These are phyloP conservation scores for Metacarcinus magister DNA, from an alignment of 2,888 invertebrate species.

Conservation along the genomic window DNA sequence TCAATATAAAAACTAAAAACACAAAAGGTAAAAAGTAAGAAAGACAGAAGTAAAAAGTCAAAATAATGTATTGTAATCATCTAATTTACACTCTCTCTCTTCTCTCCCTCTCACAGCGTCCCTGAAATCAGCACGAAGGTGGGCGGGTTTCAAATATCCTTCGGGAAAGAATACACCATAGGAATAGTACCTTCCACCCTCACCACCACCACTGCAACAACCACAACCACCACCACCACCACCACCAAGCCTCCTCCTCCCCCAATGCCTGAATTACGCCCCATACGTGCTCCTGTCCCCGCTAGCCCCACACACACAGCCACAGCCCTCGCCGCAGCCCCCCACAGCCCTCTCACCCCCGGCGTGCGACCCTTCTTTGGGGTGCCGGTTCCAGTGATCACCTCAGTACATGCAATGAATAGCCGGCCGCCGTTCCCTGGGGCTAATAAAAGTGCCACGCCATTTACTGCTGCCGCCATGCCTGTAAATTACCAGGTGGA, in stretches of 20 bases:
- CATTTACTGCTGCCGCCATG: background rate
- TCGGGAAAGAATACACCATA: background rate
- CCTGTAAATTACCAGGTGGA: slow-evolving; percentile 56
- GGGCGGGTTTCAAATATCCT: background rate
- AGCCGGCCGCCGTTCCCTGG: background rate
- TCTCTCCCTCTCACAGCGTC: background rate
- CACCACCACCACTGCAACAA: background rate
- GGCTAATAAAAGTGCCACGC: background rate
- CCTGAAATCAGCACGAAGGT: background rate
- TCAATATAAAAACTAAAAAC: too few species aligned
- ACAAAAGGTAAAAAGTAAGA: too few species aligned
- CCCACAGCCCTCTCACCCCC: slow-evolving; percentile 43
- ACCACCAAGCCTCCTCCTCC: background rate
- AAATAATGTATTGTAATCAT: background rate
- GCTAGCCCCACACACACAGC: background rate
- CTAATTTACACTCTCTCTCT: background rate
- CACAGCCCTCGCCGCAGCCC: background rate
- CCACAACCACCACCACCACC: slow-evolving; percentile 37
- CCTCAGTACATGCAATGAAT: slow-evolving; percentile 64
- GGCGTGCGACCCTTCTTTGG: slow-evolving; percentile 66
- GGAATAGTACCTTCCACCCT: background rate
- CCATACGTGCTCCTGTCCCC: background rate
- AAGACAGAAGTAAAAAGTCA: too few species aligned
- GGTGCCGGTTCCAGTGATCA: slow-evolving; percentile 74
- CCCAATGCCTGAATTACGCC: background rate